Base-by-base conservation (phyloP, 2,888 invertebrate species). In the Troglohyphantes excavatus region DNA sequence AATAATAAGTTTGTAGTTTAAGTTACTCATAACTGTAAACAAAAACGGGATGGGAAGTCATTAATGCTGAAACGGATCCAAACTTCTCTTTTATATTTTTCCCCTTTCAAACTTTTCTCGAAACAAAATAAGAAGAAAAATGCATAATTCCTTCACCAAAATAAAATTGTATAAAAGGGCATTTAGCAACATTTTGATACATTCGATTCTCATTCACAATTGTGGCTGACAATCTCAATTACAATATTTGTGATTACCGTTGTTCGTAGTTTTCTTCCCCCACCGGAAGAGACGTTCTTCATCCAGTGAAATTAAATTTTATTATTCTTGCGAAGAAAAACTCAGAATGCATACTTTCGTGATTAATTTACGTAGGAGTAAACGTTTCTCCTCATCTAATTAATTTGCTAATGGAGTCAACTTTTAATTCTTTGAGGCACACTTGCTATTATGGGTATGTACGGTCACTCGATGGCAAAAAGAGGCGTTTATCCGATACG, bases 371-470 rank as follows among this genome's bases (percentile, higher is more conserved):
- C 82, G 68, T 61, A 59, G 82, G 81, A 75, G 81, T 67, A 63
- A 65, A 70, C 39, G 65, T 63, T 70, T 27, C 46, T 39, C 46
- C 73, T 76, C 82, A 53, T 81, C 46, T 75, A 83, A 89, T 89
- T 89, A 89, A 89, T 89, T 89, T 89, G 88, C 61, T 89, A 89
- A 89, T 89, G 81, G 88, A 82, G 81, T 63, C 67, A 59, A 75
- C 67, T 82, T 82, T 89, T 89, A 82, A 89, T 89, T 82, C 82
- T 89, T 82, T 75, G 65, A 26, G 67, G 67, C 79, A 81, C 75
- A 82, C 88, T 82, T 89, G 82, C 75, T 81, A 81, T 59, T 82
- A n/a, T 13, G 2, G 53, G 43, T 19, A 68, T 72, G 29, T 73
- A 67, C 81, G 68, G 73, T 68, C 76, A 73, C 46, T 82, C 82